phyloP scores from a whole-genome alignment of 2,888 invertebrate species.

The Caenorhabditis macrosperma region DNA sequence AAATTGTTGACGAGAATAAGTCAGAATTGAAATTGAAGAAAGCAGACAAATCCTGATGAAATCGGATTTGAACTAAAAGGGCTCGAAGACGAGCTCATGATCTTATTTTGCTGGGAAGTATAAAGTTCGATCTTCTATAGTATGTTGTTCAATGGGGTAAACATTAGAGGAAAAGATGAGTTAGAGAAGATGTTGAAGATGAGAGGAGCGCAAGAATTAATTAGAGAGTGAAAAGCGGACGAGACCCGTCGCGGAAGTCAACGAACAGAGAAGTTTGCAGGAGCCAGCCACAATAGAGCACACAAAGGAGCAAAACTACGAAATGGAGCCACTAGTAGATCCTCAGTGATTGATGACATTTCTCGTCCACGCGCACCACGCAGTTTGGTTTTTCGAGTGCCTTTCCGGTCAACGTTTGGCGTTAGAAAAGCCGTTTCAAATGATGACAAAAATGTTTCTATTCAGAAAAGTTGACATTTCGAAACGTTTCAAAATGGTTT shows the following conservation, averaged over 20 bases:
- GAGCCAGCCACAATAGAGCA: slow-evolving; percentile 36
- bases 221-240: slow-evolving; percentile 22
- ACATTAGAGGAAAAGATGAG: neutral
- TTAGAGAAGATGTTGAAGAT: slow-evolving; percentile 4
- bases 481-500: too few species aligned
- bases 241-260: neutral
- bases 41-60: neutral
- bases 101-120: neutral
- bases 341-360: slow-evolving; percentile 45
- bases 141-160: neutral
- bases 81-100: neutral
- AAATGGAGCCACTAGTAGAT: slow-evolving; percentile 37
- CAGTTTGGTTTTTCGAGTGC: slow-evolving; percentile 3
- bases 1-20: neutral
- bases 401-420: neutral
- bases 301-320: slow-evolving; percentile 5
- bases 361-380: slow-evolving; percentile 10
- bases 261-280: slow-evolving; percentile 39
- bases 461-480: too few species aligned
- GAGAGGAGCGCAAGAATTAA: slow-evolving; percentile 35
- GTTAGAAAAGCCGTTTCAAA: neutral
- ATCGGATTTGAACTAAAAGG: neutral
- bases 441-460: too few species aligned
- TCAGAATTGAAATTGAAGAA: neutral
- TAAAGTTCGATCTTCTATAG: neutral